Percentiles rank a stretch among this genome's conserved stretches.
Evolutionary conservation across 2,888 invertebrate genomes (phyloP).

Genomic region (Bedellia somnulentella): DNA sequence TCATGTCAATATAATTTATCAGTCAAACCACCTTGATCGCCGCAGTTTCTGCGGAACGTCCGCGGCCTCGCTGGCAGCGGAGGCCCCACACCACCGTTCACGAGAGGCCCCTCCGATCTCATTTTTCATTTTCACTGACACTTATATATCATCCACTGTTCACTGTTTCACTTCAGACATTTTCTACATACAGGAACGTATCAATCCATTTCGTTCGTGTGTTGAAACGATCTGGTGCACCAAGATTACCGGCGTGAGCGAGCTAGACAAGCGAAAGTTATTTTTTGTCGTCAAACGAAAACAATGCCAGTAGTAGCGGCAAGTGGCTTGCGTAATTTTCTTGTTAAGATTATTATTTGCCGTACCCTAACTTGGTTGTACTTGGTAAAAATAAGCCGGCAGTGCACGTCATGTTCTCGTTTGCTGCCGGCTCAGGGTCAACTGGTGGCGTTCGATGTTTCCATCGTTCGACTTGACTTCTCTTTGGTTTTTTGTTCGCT

Average conservation of each 20-base stretch:
- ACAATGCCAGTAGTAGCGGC: too few relatives aligned
- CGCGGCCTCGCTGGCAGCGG: constrained; percentile 47
- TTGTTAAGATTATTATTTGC: not conserved
- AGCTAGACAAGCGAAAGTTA: constrained; percentile 2
- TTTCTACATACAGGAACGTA: too few relatives aligned
- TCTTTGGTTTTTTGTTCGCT: constrained; percentile 30
- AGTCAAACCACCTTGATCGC: constrained; percentile 56
- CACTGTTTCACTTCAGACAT: too few relatives aligned
- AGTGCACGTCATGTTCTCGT: constrained; percentile 7
- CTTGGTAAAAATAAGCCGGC: too few relatives aligned
- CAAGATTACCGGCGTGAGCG: not conserved
- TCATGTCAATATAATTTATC: constrained; percentile 14
- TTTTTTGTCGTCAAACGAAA: too few relatives aligned
- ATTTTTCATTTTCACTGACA: constrained; percentile 41
- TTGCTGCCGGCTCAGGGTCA: constrained; percentile 39
- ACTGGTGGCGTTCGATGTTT: constrained; percentile 35
- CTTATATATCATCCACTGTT: constrained; percentile 16
- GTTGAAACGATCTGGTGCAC: constrained; percentile 1
- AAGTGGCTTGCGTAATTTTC: too few relatives aligned
- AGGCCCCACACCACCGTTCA: constrained; percentile 40
- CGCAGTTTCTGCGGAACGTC: constrained; percentile 59
- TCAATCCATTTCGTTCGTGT: too few relatives aligned
- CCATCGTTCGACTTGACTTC: constrained; percentile 22
- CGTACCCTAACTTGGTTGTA: too few relatives aligned
- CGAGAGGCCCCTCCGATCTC: constrained; percentile 45